phyloP scores from a whole-genome alignment of 2,113 vertebrate genomes.

The Bubo scandiacus region DNA sequence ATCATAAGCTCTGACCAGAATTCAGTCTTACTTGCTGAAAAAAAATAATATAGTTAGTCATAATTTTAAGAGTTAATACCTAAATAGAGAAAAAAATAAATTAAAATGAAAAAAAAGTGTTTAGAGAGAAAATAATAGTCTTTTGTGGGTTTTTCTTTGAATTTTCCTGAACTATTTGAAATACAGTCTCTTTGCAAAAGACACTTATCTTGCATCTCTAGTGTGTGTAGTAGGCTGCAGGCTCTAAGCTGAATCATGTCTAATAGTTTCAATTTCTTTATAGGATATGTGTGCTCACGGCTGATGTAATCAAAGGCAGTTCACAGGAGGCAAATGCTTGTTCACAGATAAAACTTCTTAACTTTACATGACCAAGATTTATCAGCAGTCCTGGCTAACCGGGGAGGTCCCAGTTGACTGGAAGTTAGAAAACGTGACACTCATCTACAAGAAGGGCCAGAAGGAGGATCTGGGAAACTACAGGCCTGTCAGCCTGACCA shows the following conservation, averaged over 20 bases:
- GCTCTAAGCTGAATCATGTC: neutral
- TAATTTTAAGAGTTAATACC: neutral
- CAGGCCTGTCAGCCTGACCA: neutral
- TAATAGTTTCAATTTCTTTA: neutral
- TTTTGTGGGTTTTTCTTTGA: neutral
- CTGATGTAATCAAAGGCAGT: neutral
- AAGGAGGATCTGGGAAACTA: neutral
- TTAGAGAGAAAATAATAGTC: neutral
- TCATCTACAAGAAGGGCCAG: no score
- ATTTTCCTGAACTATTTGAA: neutral
- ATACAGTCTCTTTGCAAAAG: neutral
- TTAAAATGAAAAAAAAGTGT: neutral
- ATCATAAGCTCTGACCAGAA: neutral
- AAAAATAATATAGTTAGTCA: rapidly evolving
- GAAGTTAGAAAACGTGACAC: no score
- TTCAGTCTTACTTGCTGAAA: neutral
- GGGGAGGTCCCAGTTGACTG: no score
- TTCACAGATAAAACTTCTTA: neutral
- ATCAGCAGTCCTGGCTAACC: neutral
- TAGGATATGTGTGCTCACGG: neutral
- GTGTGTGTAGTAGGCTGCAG: neutral
- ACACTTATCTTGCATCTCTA: neutral
- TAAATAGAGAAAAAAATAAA: neutral
- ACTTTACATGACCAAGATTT: neutral
- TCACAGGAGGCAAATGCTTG: rapidly evolving